A percentile compares a stretch with the other conserved stretches of the same genome.
Evolutionary conservation across 1,140 invertebrate species (phyloP).

Genomic region (Pseudomyrmex gracilis): DNA sequence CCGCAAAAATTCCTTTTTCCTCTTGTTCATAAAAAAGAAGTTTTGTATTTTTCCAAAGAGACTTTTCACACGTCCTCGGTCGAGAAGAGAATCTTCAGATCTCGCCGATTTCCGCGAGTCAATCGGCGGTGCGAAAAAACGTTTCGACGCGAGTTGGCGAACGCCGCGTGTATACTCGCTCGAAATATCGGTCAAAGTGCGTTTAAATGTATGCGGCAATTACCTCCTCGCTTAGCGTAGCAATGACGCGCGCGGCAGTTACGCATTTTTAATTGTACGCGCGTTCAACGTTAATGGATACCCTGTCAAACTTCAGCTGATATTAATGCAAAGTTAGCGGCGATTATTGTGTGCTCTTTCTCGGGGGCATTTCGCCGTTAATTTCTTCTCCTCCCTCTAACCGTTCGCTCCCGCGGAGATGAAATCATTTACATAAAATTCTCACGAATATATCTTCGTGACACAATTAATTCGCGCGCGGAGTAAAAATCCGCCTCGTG

Average conservation of each 20-base stretch:
- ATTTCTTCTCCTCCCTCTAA: constrained; percentile 21
- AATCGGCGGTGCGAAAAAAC: too few species aligned
- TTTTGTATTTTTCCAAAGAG: too few species aligned
- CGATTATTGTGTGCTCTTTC: constrained; percentile 59
- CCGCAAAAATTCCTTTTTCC: too few species aligned
- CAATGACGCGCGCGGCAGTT: constrained; percentile 32
- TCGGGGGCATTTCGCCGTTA: constrained; percentile 48
- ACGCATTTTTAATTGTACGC: constrained; percentile 45
- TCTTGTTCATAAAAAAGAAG: too few species aligned
- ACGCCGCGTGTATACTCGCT: too few species aligned
- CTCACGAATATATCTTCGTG: neutral
- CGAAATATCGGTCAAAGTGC: constrained; percentile 53
- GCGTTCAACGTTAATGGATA: constrained; percentile 46
- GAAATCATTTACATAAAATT: constrained; percentile 18
- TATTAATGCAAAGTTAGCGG: constrained; percentile 59
- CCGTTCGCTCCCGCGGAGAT: neutral
- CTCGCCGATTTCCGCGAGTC: too few species aligned
- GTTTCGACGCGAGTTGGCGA: too few species aligned
- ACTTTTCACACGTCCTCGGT: too few species aligned
- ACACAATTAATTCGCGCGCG: constrained; percentile 7
- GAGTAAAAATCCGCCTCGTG: neutral
- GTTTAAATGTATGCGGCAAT: constrained; percentile 54
- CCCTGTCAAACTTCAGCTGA: constrained; percentile 59
- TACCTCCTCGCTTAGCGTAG: constrained; percentile 14
- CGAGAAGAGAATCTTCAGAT: too few species aligned